Conservation (phyloP, 2,888 invertebrate genomes). For the Pollenia griseotomentosa region DNA sequence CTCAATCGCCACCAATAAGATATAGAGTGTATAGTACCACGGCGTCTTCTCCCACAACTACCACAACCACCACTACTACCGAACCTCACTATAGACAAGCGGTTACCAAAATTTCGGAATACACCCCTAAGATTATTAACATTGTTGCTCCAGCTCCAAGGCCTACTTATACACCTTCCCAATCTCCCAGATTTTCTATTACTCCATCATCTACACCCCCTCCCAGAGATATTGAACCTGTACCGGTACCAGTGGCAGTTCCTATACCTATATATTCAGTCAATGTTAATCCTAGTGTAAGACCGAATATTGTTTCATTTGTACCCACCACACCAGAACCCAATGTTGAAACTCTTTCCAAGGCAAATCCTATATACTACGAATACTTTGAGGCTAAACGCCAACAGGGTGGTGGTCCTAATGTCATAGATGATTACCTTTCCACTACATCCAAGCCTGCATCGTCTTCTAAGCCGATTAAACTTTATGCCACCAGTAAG, state of each 20-base stretch:
- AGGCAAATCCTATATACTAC: slow-evolving; percentile 84
- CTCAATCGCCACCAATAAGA: slow-evolving; percentile 56
- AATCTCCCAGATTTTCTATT: slow-evolving; percentile 82
- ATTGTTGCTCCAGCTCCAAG: slow-evolving; percentile 87
- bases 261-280: slow-evolving; percentile 80
- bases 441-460: slow-evolving; percentile 76
- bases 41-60: slow-evolving; percentile 77
- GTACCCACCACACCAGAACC: slow-evolving; percentile 80
- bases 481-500: slow-evolving; percentile 76
- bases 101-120: slow-evolving; percentile 78
- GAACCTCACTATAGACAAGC: slow-evolving; percentile 77
- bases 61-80: slow-evolving; percentile 69
- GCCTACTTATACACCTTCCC: slow-evolving; percentile 78
- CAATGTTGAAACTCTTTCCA: slow-evolving; percentile 77
- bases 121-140: slow-evolving; percentile 78
- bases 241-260: slow-evolving; percentile 81
- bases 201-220: slow-evolving; percentile 84
- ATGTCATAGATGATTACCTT: slow-evolving; percentile 78
- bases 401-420: slow-evolving; percentile 75
- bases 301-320: slow-evolving; percentile 79
- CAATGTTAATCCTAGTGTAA: slow-evolving; percentile 76
- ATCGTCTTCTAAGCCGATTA: slow-evolving; percentile 74
- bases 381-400: slow-evolving; percentile 84
- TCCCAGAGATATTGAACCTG: slow-evolving; percentile 76
- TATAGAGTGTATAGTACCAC: slow-evolving; percentile 68